Base-by-base conservation (phyloP, 2,797 vertebrate genomes). In the Onychomys torridus region DNA sequence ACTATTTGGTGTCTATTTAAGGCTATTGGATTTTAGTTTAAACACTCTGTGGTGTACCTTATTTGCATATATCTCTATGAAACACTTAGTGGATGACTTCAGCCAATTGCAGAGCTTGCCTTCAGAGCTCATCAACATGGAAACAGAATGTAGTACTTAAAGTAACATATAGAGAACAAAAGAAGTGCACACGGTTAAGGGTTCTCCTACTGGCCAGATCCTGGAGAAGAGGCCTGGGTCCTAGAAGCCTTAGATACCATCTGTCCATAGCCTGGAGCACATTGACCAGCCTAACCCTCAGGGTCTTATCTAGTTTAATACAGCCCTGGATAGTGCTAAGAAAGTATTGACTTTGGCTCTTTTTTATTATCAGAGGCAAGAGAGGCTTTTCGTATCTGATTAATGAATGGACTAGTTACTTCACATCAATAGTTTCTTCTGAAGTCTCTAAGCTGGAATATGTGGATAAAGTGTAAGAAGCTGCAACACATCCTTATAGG, bases 1-100 rank as follows among this genome's bases (percentile, higher is more conserved):
- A 46, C 97, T 97, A 92, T 94, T 96, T 97, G 94, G 43, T 95
- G 67, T 96, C 94, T 96, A 88, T 96, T 97, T 96, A 96, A 96
- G 91, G 63, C 94, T 95, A 95, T 90, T 97, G 79, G 73, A 92
- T 96, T 97, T 97, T 94, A 91, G 90, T 94, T 97, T 97, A 97
- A 98, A 97, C 90, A 96, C 40, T 82, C 93, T 32, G 6, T 78
- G 90, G 77, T 93, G 88, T 65, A 2, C 12, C 34, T 49, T 16
- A 83, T 96, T 97, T 97, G 90, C 90, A 97, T 97, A 93, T 27
- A 25, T 43, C 13, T 96, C 4, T 40, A 32, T 73, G 65, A 96
- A 84, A 85, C 11, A 19, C 93, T 95, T 77, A 94, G 87, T 81
- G 73, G 32, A 49, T 87, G 55, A 83, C 84, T 97, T 95, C 34